These are phyloP conservation scores for Stictocephala bisonia DNA, from an alignment of 2,888 invertebrate genomes.

Conservation along the genomic window DNA sequence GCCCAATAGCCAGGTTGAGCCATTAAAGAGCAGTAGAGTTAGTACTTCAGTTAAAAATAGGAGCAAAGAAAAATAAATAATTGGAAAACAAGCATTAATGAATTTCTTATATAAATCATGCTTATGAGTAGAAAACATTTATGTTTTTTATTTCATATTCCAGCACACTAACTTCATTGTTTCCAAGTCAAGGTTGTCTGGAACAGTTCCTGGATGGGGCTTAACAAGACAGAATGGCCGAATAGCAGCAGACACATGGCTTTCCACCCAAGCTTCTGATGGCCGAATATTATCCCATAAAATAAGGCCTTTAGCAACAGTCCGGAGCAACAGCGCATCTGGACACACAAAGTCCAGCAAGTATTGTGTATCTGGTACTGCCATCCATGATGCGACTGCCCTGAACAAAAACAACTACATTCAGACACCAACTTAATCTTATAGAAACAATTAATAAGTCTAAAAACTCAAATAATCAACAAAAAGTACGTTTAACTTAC, in stretches of 20 bases:
- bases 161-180: slow-evolving; percentile 92
- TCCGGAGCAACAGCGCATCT: slow-evolving; percentile 86
- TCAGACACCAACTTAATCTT: not conserved
- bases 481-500: not conserved
- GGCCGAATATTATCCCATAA: slow-evolving; percentile 90
- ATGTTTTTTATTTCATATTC: too few relatives aligned
- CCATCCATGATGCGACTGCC: slow-evolving; percentile 91
- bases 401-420: slow-evolving; percentile 64
- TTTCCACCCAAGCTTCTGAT: slow-evolving; percentile 84
- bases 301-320: slow-evolving; percentile 84
- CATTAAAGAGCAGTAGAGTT: too few relatives aligned
- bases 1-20: too few relatives aligned
- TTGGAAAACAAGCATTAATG: too few relatives aligned
- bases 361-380: slow-evolving; percentile 89
- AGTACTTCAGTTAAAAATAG: too few relatives aligned
- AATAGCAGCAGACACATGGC: slow-evolving; percentile 82
- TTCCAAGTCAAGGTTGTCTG: slow-evolving; percentile 81
- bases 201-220: slow-evolving; percentile 71
- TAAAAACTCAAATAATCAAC: not conserved
- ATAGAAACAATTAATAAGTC: slow-evolving; percentile 17
- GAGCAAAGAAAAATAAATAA: too few relatives aligned
- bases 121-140: too few relatives aligned
- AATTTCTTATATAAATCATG: too few relatives aligned
- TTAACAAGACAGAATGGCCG: slow-evolving; percentile 82
- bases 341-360: slow-evolving; percentile 91